Evolutionary conservation across 2,113 vertebrate species (phyloP).

Genomic region (Oncorhynchus kisutch): DNA sequence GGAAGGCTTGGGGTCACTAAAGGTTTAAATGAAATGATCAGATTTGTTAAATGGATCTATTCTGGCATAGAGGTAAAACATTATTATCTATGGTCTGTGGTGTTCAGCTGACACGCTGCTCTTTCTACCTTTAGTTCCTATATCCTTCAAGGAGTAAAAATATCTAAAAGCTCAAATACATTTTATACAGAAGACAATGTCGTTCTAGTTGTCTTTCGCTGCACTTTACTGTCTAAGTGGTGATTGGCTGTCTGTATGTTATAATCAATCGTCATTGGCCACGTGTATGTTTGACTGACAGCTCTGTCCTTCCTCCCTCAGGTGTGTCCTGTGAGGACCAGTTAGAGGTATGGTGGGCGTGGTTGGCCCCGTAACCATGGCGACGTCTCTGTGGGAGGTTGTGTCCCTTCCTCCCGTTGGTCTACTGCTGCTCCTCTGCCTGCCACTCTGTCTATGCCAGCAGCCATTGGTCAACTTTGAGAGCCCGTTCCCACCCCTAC

Average conservation of each 20-base stretch:
- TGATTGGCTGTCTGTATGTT: background rate
- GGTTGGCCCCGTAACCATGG: conserved; percentile 72
- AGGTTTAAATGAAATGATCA: background rate
- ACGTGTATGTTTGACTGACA: background rate
- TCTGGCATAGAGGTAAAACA: background rate
- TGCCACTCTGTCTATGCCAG: conserved; percentile 72
- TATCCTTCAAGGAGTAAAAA: background rate
- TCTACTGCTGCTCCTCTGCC: conserved; percentile 69
- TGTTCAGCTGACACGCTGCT: background rate
- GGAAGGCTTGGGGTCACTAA: background rate
- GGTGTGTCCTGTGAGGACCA: conserved; percentile 54
- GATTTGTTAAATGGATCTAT: background rate
- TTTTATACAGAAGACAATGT: background rate
- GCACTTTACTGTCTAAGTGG: background rate
- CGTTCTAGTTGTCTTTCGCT: background rate
- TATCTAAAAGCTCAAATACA: background rate
- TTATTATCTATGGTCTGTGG: background rate
- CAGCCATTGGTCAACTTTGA: conserved; percentile 51
- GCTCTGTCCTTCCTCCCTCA: conserved; percentile 51
- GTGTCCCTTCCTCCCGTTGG: conserved; percentile 65
- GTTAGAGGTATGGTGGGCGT: conserved; percentile 62
- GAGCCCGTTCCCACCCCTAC: conserved; percentile 50
- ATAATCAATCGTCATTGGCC: background rate
- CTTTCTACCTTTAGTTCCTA: background rate
- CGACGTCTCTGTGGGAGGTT: conserved; percentile 61